Evolutionary conservation across 1,140 invertebrate genomes (phyloP), one percentile per base, ranked within the genome.

Genomic region (Camponotus pennsylvanicus): DNA sequence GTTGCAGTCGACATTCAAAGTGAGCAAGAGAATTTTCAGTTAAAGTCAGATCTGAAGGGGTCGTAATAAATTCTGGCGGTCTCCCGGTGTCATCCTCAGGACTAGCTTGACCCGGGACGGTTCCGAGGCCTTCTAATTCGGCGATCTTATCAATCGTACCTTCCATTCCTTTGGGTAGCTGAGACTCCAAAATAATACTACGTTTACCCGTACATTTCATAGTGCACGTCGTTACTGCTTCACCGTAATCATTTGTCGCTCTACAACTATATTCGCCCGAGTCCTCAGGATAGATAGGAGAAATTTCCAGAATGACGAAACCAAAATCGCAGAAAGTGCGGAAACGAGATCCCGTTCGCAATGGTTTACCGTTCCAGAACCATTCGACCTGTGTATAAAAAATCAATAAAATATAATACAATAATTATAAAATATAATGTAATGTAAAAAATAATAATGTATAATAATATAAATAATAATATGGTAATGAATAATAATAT

Each of bases 301-400:
- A 98, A 84, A 99, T 98, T 96, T 99, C 98, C 85, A 98, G 95
- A 89, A 99, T 98, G 18, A 98, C 98, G 93, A 99, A 99, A 64
- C 98, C 98, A 95, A 99, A 99, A 94, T 99, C 98, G 93, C 98
- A 98, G 97, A 99, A 99, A 67, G 98, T 98, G 70, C 98, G 97
- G 95, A 99, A 99, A 88, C 98, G 96, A 18, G 98, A 98, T 71
- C 98, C 98, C 55, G 98, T 98, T 94, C 97, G 97, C 61, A 99
- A 95, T 37, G 98, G 97, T 95, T 98, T 98, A 75, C 98, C 98
- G 94, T 99, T 98, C 97, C 98, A 98, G 95, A 98, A 98, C 98
- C 98, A 99, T 96, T 99, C 98, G 40, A 99, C 98, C 96, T 97
- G 86, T 85, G 94, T 93, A 55, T 3, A 59, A 32, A 5, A 61